phyloP scores from a whole-genome alignment of 2,113 vertebrate species.

The Cynoglossus semilaevis region DNA sequence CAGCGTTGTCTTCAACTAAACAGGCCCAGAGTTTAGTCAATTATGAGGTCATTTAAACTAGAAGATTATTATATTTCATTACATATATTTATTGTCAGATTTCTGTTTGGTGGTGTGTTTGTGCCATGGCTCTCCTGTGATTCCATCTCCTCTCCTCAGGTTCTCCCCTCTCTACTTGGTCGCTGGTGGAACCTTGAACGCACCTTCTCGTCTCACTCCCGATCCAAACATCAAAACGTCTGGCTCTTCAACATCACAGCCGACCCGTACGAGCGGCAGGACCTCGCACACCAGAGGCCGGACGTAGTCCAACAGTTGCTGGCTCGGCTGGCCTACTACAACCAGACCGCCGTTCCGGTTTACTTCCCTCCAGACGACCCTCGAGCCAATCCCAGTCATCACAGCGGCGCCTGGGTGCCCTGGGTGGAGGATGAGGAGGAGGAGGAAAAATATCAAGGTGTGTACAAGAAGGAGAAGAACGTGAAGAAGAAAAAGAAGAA shows the following conservation, averaged over 20 bases:
- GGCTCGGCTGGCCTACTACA: slow-evolving; percentile 82
- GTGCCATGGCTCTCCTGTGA: too few relatives aligned
- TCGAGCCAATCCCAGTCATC: slow-evolving; percentile 82
- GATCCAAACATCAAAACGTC: slow-evolving; percentile 65
- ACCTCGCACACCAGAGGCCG: slow-evolving; percentile 79
- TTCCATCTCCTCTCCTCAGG: slow-evolving; percentile 67
- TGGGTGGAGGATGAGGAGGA: slow-evolving; percentile 78
- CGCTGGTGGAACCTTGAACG: slow-evolving; percentile 96
- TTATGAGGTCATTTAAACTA: too few relatives aligned
- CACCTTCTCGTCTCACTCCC: slow-evolving; percentile 26
- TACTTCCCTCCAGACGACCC: slow-evolving; percentile 89
- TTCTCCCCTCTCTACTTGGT: slow-evolving; percentile 82
- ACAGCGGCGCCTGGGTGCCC: slow-evolving; percentile 87
- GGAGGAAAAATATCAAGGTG: slow-evolving; percentile 61
- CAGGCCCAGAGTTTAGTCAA: too few relatives aligned
- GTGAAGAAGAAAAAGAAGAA: slow-evolving; percentile 71
- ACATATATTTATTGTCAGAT: too few relatives aligned
- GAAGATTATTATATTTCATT: too few relatives aligned
- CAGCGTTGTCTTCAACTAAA: too few relatives aligned
- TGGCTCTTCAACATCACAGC: slow-evolving; percentile 96
- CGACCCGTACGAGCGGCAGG: slow-evolving; percentile 86
- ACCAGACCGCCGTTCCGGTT: slow-evolving; percentile 86
- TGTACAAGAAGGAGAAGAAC: slow-evolving; percentile 67
- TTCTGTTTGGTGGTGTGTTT: too few relatives aligned
- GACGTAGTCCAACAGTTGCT: slow-evolving; percentile 85